Evolutionary conservation across 2,888 invertebrate species (phyloP), one percentile per base, ranked within the genome.

Genomic region (Schrankia costaestrigalis): DNA sequence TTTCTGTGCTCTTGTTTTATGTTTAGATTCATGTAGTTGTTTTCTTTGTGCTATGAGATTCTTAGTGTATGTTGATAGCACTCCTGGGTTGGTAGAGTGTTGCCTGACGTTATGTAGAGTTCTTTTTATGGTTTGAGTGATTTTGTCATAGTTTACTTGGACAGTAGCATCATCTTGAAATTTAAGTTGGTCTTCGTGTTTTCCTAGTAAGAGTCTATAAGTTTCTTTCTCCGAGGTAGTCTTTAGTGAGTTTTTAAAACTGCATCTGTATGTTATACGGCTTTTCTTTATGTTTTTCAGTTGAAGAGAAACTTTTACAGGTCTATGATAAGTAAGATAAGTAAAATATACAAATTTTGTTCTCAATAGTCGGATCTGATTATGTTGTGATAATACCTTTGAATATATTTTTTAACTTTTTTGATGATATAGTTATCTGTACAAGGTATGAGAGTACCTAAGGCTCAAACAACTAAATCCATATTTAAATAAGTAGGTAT

Each of bases 1-100:
- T 14, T 29, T 14, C 5, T 12, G 6, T 10, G 29, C 11, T 11
- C 12, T 7, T 29, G 22, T 17, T 29, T 29, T 22, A 7, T n/a
- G 29, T 19, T 28, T 28, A 12, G 9, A 3, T 19, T 21, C 12
- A 9, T 28, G 19, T 21, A 28, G 28, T 19, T 28, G 19, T 28
- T 21, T 12, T 21, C 19, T 23, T 2, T 8, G 23, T 11, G 3
- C 10, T 3, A 23, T 23, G 23, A 23, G 23, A 3, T 8, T 19
- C 8, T 7, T 3, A 8, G 19, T 19, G 8, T 19, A 19, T 19
- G 3, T 9, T 7, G 19, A 19, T 19, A 27, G 2, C 8, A 27
- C 8, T 3, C 18, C 3, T 3, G n/a, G n/a, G 1, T 18, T 28
- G 5, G 19, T 28, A 12, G 12, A 10, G 18, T 19, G 3, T 18